Evolutionary conservation across 2,113 vertebrate species (phyloP).

Genomic region (Oncorhynchus kisutch): DNA sequence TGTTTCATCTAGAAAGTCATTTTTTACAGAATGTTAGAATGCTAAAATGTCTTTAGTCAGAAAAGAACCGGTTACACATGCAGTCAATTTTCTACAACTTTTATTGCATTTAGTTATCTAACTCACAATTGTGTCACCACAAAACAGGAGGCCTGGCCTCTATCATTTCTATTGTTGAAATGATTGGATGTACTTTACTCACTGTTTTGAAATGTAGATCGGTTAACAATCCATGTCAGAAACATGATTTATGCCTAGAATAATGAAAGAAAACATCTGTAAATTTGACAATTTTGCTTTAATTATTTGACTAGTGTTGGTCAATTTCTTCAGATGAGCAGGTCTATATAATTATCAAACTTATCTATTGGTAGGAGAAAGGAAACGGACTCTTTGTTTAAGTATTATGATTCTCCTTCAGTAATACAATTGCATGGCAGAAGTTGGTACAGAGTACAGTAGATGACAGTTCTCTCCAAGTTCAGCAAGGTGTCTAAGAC

Average conservation of each 20-base stretch:
- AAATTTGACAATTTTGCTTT: not conserved
- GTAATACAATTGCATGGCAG: no score
- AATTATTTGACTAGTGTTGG: no score
- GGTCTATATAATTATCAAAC: no score
- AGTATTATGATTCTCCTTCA: no score
- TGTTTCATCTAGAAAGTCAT: not conserved
- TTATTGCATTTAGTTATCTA: not conserved
- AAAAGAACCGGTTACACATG: not conserved
- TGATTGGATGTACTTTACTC: conserved; percentile 20
- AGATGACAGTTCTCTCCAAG: no score
- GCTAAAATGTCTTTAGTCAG: not conserved
- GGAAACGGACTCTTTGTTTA: no score
- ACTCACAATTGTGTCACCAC: not conserved
- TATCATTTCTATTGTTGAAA: not conserved
- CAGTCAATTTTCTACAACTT: not conserved
- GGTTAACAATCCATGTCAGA: conserved; percentile 34
- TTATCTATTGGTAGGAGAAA: no score
- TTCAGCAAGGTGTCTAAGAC: no score
- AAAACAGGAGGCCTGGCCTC: not conserved
- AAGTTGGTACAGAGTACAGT: no score
- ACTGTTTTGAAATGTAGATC: conserved; percentile 34
- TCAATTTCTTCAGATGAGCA: no score
- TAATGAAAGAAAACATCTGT: not conserved
- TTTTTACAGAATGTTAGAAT: no score
- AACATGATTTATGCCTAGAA: conserved; percentile 47